Evolutionary conservation across 2,888 invertebrate species (phyloP), one percentile per base, ranked within the genome.

Genomic region (Hetaerina titia): DNA sequence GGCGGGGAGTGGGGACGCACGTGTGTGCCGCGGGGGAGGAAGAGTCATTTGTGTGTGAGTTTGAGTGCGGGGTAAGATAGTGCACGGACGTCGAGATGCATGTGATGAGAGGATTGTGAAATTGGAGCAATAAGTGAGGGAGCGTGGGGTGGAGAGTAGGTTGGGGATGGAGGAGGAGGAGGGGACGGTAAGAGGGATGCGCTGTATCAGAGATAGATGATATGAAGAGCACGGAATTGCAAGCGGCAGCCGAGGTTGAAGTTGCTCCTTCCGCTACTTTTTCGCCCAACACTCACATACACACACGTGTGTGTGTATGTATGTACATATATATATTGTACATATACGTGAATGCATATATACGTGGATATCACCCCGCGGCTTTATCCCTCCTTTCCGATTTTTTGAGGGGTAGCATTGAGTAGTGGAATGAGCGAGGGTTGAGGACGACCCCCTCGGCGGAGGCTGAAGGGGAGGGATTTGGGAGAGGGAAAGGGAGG

Each of bases 51-150:
- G 89, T 69, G 11, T 56, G 89, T n/a, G 57, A 57, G 19, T 57
- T 56, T n/a, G 57, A 57, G 22, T 22, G 31, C n/a, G 11, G 58
- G 31, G 89, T 11, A 56, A 58, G 57, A 89, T 57, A 13, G n/a
- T n/a, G 58, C 64, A 6, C n/a, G 31, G 31, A 81, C 31, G 81
- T 81, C 81, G 81, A 31, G 81, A 81, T 81, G 81, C 81, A 81
- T 31, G 22, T 13, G 81, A 81, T 81, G 64, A 90, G 64, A 45
- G 64, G 90, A 90, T 90, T 90, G 90, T 63, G 90, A 90, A 90
- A 90, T 45, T 63, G 64, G 90, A 90, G 90, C 90, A 63, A 64
- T 90, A 64, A 64, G 90, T 90, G 90, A 90, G 90, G 22, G 60
- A 31, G 31, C 11, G 8, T 69, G 69, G 69, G 69, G 17, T 1